phyloP scores from a whole-genome alignment of 2,888 invertebrate species.

The Luperina nickerlii region DNA sequence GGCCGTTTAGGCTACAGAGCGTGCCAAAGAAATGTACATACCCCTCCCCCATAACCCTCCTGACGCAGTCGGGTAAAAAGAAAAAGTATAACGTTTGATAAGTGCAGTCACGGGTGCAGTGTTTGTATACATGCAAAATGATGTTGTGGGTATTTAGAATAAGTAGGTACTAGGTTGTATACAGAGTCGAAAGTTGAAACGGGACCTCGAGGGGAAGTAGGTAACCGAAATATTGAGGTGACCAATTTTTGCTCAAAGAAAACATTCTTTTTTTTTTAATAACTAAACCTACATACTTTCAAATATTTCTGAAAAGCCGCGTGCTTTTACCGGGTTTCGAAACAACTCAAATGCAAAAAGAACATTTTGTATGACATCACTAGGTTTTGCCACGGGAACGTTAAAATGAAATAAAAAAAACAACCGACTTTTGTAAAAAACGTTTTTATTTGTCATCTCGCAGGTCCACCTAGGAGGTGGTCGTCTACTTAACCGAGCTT shows the following conservation, averaged over 20 bases:
- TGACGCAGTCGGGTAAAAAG: slow-evolving; percentile 46
- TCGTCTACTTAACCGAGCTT: too few species aligned
- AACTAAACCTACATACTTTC: background rate
- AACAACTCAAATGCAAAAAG: background rate
- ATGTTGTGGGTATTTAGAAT: background rate
- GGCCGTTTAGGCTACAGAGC: too few species aligned
- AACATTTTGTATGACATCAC: background rate
- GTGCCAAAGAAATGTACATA: too few species aligned
- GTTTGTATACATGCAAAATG: background rate
- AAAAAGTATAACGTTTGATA: slow-evolving; percentile 65
- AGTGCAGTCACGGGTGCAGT: too few species aligned
- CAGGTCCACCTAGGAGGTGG: too few species aligned
- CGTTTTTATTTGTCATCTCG: too few species aligned
- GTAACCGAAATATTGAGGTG: background rate
- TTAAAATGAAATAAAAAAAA: too few species aligned
- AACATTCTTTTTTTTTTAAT: background rate
- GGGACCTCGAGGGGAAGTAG: background rate
- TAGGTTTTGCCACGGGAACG: background rate
- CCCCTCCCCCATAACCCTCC: too few species aligned
- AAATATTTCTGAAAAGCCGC: background rate
- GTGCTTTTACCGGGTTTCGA: too few species aligned
- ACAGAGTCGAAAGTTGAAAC: background rate
- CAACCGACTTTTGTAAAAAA: too few species aligned
- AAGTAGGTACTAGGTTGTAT: background rate
- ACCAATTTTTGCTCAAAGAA: background rate